Percentiles rank a stretch among this genome's conserved stretches.
These are phyloP conservation scores for Dolichallabes microphthalmus DNA, from an alignment of 2,113 vertebrate species.

Conservation along the genomic window DNA sequence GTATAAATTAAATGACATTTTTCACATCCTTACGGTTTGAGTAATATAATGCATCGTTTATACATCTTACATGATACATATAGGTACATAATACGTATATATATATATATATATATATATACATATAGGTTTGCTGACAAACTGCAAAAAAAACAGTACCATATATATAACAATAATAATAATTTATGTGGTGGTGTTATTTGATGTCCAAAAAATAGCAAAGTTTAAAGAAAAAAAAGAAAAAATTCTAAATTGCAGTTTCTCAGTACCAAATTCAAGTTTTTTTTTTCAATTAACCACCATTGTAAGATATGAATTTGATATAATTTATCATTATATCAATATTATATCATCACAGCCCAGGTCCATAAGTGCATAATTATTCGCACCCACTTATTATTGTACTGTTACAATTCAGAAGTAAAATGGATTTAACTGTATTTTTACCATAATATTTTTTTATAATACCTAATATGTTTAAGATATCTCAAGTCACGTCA, in stretches of 20 bases:
- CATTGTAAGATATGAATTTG: neutral
- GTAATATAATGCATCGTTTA: neutral
- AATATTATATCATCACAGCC: neutral
- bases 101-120: too few relatives aligned
- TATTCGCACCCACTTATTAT: neutral
- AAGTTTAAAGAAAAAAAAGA: neutral
- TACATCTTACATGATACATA: too few relatives aligned
- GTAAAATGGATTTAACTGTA: neutral
- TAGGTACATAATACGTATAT: neutral
- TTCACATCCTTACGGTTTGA: neutral
- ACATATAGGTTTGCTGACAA: neutral
- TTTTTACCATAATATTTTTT: too few relatives aligned
- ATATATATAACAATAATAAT: neutral
- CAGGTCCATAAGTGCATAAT: neutral
- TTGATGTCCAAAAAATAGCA: neutral
- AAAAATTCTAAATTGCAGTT: neutral
- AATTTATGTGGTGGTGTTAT: neutral
- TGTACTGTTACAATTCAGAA: neutral
- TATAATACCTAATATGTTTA: neutral
- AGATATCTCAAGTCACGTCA: neutral
- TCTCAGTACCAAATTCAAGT: neutral
- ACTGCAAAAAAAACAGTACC: neutral
- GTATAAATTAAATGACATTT: neutral
- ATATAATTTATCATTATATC: neutral
- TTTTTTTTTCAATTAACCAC: neutral